These are phyloP conservation scores for Limosa lapponica DNA, from an alignment of 2,797 vertebrate species.

Conservation along the genomic window DNA sequence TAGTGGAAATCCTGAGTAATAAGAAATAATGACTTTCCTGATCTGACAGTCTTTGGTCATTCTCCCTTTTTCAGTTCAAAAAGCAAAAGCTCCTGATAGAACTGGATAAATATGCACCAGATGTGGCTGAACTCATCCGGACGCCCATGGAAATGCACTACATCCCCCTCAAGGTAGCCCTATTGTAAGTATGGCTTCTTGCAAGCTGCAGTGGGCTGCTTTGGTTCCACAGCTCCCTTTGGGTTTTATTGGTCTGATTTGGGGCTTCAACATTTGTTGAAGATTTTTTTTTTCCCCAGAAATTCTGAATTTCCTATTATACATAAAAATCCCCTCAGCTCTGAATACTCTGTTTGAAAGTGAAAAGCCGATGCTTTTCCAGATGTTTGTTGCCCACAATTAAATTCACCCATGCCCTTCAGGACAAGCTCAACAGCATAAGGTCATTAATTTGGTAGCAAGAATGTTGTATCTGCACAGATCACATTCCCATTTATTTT, in stretches of 20 bases:
- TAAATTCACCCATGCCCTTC: neutral
- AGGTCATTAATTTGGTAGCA: neutral
- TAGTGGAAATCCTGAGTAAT: neutral
- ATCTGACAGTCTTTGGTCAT: neutral
- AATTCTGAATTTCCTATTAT: neutral
- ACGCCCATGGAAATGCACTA: conserved; percentile 94
- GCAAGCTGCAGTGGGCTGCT: neutral
- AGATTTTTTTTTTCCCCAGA: neutral
- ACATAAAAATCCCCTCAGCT: neutral
- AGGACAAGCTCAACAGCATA: neutral
- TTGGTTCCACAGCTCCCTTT: neutral
- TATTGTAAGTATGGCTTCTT: conserved; percentile 84
- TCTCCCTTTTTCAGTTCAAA: conserved; percentile 85
- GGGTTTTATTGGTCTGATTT: neutral
- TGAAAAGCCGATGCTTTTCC: neutral
- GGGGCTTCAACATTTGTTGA: neutral
- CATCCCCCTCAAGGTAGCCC: conserved; percentile 94
- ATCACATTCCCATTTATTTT: neutral
- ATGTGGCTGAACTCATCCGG: conserved; percentile 91
- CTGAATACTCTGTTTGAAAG: neutral
- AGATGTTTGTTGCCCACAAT: neutral
- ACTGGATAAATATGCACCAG: conserved; percentile 88
- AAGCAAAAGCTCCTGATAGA: conserved; percentile 93
- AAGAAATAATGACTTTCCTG: neutral
- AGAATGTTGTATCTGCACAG: neutral